Conservation (phyloP, 2,888 invertebrate genomes). For the Bombylius major region DNA sequence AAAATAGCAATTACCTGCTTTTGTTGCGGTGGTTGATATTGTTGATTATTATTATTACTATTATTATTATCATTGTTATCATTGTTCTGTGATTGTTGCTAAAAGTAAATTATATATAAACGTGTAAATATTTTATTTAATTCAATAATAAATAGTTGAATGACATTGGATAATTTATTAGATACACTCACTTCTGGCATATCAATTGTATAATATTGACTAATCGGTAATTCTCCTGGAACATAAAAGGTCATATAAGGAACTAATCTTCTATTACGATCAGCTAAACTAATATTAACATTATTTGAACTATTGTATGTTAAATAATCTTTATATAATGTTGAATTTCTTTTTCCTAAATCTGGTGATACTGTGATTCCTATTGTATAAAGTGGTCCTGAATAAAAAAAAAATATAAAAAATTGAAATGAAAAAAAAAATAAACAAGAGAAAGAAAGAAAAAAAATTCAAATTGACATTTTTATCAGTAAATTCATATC, state of each 20-base stretch:
- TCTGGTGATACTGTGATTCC: slow-evolving; percentile 39
- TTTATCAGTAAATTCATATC: too few relatives aligned
- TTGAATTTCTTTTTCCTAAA: slow-evolving; percentile 16
- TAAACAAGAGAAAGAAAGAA: too few relatives aligned
- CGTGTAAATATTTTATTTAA: too few relatives aligned
- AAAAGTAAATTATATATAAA: too few relatives aligned
- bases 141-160: too few relatives aligned
- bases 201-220: slow-evolving; percentile 28
- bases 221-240: slow-evolving; percentile 45
- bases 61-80: too few relatives aligned
- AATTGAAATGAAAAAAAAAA: too few relatives aligned
- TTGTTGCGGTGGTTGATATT: slow-evolving; percentile 22
- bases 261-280: slow-evolving; percentile 63
- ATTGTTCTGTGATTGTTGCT: too few relatives aligned
- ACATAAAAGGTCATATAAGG: slow-evolving; percentile 74
- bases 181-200: neutral
- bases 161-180: neutral
- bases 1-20: slow-evolving; percentile 25
- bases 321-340: slow-evolving; percentile 5
- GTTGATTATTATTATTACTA: neutral
- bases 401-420: slow-evolving; percentile 20
- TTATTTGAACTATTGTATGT: neutral
- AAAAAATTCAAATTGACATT: too few relatives aligned
- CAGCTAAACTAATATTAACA: slow-evolving; percentile 26
- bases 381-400: slow-evolving; percentile 36